These are phyloP conservation scores for Liparis tanakae DNA, from an alignment of 2,797 vertebrate genomes.

Conservation along the genomic window DNA sequence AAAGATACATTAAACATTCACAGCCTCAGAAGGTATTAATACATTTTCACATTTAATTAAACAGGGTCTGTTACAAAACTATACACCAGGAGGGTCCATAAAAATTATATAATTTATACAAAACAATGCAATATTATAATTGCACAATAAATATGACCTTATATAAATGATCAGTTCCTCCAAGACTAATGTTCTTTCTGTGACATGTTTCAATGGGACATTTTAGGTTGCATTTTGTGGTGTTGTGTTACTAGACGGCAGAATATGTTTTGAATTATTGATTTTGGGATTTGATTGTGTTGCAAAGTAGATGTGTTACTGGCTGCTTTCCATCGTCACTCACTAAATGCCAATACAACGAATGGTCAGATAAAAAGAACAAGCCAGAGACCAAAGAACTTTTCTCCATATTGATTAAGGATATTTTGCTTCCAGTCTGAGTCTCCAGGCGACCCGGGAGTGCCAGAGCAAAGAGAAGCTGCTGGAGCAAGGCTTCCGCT, in stretches of 20 bases:
- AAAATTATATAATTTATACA: neutral
- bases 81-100: neutral
- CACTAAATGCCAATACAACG: neutral
- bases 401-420: neutral
- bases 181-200: neutral
- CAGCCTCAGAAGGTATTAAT: neutral
- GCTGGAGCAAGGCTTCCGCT: slow-evolving; percentile 91
- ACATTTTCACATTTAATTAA: neutral
- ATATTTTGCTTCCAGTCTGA: slow-evolving; percentile 82
- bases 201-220: neutral
- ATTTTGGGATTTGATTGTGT: neutral
- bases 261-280: neutral
- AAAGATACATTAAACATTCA: neutral
- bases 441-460: slow-evolving; percentile 90
- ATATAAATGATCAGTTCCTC: neutral
- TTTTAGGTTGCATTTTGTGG: neutral
- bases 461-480: slow-evolving; percentile 95
- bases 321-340: neutral
- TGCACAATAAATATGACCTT: neutral
- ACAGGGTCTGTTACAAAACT: neutral
- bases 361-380: neutral
- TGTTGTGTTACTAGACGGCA: neutral
- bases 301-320: neutral
- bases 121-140: neutral
- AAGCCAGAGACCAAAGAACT: neutral